Evolutionary conservation across 2,113 vertebrate species (phyloP), one percentile per base, ranked within the genome.

Genomic region (Sardina pilchardus): DNA sequence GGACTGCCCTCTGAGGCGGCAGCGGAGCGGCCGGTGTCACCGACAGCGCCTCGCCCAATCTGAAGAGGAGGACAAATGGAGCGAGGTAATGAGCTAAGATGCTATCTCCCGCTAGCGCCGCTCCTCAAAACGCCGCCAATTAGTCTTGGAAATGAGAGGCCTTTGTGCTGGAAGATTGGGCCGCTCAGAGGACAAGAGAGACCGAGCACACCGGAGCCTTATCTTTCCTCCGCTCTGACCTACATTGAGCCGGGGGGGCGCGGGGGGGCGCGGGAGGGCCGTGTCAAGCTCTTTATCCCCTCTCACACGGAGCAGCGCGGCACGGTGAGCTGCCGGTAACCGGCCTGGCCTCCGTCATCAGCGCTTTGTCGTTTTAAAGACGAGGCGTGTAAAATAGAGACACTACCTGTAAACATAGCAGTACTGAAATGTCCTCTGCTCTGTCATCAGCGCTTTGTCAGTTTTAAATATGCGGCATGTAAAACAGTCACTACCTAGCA

Each of bases 221-320:
- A 78, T 78, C 71, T 78, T 14, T 78, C 5, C 4, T 2, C 34
- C 16, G 26, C 71, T 78, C 16, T 78, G 71, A 36, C 71, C 71
- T 34, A 78, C 30, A 34, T 34, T 39, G 71, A 39, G 12, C 6
- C 30, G 39, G 39, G 39, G 39, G 39, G 39, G 39, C 1, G 39
- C 1, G 39, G 39, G 39, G 39, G 39, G 39, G 39, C 39, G 39
- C n/a, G 39, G 39, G 39, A 36, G 4, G 34, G 71, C 30, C 30
- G 14, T 36, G 71, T 36, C 71, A 34, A 78, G 71, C 71, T 78
- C 71, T 78, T 78, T 78, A 78, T 78, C 71, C 30, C n/a, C 4
- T 59, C 6, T 34, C 63, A 12, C 63, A 34, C 12, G 14, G 34
- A 36, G 71, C 71, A 6, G 48, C 48, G 17, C 21, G 30, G 71